Percentiles rank a stretch among this genome's conserved stretches.
Evolutionary conservation across 2,888 invertebrate genomes (phyloP).

Genomic region (Patella depressa): DNA sequence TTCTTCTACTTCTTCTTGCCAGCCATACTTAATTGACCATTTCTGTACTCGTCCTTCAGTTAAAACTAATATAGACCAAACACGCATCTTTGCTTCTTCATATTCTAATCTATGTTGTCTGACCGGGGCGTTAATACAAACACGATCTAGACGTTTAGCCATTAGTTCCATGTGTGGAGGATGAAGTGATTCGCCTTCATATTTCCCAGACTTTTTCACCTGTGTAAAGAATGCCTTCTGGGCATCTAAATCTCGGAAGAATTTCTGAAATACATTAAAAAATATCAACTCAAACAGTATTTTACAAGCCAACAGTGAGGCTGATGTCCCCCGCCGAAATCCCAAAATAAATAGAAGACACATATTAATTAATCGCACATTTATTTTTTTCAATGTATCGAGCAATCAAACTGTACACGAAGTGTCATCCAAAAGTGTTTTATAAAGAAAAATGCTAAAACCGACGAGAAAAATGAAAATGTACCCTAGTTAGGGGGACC

Average conservation of each 20-base stretch:
- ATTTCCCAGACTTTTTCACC: conserved; percentile 80
- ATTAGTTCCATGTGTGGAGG: conserved; percentile 86
- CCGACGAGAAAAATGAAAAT: no score
- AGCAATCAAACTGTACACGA: no score
- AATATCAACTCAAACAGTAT: no score
- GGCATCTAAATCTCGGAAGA: conserved; percentile 87
- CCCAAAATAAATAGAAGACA: no score
- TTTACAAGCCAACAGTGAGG: no score
- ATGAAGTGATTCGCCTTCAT: conserved; percentile 78
- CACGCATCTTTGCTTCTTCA: conserved; percentile 75
- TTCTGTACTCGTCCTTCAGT: conserved; percentile 89
- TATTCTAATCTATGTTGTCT: conserved; percentile 73
- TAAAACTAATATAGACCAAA: conserved; percentile 90
- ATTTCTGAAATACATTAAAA: conserved; percentile 77
- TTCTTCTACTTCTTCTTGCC: conserved; percentile 60
- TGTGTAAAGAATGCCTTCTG: conserved; percentile 84
- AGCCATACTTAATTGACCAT: conserved; percentile 92
- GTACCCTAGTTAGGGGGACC: no score
- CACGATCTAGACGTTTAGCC: conserved; percentile 76
- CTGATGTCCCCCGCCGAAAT: no score
- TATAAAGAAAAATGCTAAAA: no score
- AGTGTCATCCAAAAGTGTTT: no score
- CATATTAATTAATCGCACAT: no score
- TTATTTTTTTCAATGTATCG: no score
- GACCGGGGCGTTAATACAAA: conserved; percentile 80